Percentiles rank a stretch among this genome's conserved stretches.
phyloP scores from a whole-genome alignment of 2,888 invertebrate species.

The Brachynemurus nebulosus region DNA sequence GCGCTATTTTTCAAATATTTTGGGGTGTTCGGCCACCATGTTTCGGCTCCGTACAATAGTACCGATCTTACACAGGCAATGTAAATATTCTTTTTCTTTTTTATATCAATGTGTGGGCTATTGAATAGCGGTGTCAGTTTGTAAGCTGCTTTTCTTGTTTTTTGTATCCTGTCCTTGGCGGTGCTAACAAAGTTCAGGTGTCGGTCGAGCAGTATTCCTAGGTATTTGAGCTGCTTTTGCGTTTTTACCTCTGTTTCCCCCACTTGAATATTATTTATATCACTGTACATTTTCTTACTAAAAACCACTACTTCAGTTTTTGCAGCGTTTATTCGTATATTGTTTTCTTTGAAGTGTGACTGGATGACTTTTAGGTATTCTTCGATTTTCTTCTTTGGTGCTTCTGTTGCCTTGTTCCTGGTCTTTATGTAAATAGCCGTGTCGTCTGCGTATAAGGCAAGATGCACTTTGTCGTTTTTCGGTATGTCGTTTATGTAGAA shows the following conservation, averaged over 20 bases:
- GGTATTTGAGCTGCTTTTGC: neutral
- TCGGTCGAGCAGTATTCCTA: neutral
- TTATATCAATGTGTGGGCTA: no score
- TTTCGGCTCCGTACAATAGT: no score
- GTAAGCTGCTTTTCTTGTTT: no score
- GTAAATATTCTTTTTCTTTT: no score
- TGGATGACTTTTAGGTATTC: neutral
- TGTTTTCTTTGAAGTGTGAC: neutral
- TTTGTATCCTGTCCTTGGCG: no score
- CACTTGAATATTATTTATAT: neutral
- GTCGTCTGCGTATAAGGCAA: constrained; percentile 14
- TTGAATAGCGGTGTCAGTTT: no score
- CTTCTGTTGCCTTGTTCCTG: neutral
- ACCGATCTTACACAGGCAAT: no score
- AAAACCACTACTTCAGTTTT: neutral
- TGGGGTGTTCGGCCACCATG: no score
- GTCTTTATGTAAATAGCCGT: constrained; percentile 14
- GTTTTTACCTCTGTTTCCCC: neutral
- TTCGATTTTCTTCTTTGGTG: neutral
- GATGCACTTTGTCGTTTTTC: constrained; percentile 11
- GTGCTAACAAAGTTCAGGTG: no score
- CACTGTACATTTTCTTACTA: neutral
- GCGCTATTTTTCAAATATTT: no score
- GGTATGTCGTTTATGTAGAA: constrained; percentile 19
- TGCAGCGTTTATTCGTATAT: neutral